phyloP scores from a whole-genome alignment of 2,113 vertebrate species.

The Porphyrio hochstetteri region DNA sequence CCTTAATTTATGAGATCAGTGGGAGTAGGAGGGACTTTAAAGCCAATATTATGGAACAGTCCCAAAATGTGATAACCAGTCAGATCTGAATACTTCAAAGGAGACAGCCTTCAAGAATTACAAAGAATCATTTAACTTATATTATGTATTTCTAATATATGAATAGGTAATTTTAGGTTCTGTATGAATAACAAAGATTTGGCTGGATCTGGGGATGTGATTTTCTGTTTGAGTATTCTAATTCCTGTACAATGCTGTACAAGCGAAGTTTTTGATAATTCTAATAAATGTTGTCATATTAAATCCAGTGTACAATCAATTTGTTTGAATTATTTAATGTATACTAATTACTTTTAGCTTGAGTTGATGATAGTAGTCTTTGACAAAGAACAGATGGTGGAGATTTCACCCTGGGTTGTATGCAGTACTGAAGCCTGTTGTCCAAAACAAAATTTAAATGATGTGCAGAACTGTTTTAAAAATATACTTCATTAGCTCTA shows the following conservation, averaged over 20 bases:
- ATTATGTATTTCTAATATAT: neutral
- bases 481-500: neutral
- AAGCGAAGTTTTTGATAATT: neutral
- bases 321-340: neutral
- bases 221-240: neutral
- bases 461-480: neutral
- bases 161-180: neutral
- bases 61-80: neutral
- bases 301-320: neutral
- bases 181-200: neutral
- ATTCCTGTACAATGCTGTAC: neutral
- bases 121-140: neutral
- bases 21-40: neutral
- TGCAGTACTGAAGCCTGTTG: neutral
- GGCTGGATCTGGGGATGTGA: neutral
- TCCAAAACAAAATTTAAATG: neutral
- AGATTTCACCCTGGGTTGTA: neutral
- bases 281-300: neutral
- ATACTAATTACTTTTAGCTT: neutral
- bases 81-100: neutral
- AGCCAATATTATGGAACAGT: neutral
- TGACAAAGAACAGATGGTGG: neutral
- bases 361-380: neutral
- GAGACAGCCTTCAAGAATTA: neutral
- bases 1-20: neutral